Percentiles rank a stretch among this genome's conserved stretches.
These are phyloP conservation scores for Sebastolobus altivelis DNA, from an alignment of 2,797 vertebrate genomes.

Conservation along the genomic window DNA sequence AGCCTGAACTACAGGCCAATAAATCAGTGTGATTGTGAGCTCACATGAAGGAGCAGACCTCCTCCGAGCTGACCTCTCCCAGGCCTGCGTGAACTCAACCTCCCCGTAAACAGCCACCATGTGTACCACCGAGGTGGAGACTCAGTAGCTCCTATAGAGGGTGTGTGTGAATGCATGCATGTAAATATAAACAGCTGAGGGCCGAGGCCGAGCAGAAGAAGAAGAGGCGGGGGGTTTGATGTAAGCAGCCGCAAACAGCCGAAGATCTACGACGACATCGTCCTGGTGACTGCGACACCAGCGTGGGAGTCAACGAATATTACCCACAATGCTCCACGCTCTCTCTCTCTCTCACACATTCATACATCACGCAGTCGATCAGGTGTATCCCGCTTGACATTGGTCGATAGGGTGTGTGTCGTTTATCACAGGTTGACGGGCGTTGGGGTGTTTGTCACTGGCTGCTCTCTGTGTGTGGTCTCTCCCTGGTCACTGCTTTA, in stretches of 20 bases:
- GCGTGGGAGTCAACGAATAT: conserved; percentile 39
- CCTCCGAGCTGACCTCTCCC: conserved; percentile 53
- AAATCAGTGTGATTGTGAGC: conserved; percentile 24
- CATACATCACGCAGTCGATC: conserved; percentile 66
- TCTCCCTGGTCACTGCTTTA: background rate
- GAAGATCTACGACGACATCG: conserved; percentile 36
- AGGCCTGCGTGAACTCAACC: conserved; percentile 42
- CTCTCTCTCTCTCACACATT: background rate
- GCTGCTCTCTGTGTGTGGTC: conserved; percentile 8
- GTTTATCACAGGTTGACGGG: conserved; percentile 62
- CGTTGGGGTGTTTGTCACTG: conserved; percentile 40
- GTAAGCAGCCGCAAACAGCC: conserved; percentile 1
- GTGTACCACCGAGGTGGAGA: conserved; percentile 32
- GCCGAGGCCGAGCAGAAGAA: background rate
- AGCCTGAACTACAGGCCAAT: background rate
- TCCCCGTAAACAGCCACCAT: conserved; percentile 5
- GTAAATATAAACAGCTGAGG: conserved; percentile 48
- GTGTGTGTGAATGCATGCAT: conserved; percentile 9
- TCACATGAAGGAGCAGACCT: conserved; percentile 15
- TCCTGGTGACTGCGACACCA: conserved; percentile 1
- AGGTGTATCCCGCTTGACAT: conserved; percentile 56
- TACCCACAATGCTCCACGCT: conserved; percentile 53
- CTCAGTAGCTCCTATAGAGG: conserved; percentile 2
- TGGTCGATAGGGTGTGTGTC: conserved; percentile 56
- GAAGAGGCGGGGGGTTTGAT: conserved; percentile 12